phyloP scores from a whole-genome alignment of 2,888 invertebrate genomes.

The Tenthredo amoena region DNA sequence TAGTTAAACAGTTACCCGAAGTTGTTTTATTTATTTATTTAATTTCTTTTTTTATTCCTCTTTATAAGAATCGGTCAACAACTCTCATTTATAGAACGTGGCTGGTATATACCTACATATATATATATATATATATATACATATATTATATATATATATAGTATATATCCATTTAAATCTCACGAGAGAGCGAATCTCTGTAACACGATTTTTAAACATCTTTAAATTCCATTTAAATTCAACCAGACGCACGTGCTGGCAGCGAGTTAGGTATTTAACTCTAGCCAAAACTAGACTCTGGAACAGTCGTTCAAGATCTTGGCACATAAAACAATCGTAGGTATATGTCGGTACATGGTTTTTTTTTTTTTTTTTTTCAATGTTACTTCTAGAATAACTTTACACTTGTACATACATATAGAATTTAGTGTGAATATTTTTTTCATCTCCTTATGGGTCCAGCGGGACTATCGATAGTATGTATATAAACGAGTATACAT shows the following conservation, averaged over 20 bases:
- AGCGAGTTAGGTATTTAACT: not conserved
- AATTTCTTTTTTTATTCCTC: not conserved
- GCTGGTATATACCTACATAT: not conserved
- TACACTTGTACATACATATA: not conserved
- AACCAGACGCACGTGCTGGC: not conserved
- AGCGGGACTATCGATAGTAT: not conserved
- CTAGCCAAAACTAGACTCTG: not conserved
- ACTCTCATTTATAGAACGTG: conserved; percentile 14
- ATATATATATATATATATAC: not conserved
- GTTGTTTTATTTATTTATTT: not conserved
- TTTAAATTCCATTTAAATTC: conserved; percentile 1
- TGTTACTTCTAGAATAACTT: not conserved
- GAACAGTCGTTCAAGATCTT: not conserved
- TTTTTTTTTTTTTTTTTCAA: not conserved
- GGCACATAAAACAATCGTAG: not conserved
- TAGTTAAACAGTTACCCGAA: conserved; percentile 31
- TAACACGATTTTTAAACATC: conserved; percentile 11
- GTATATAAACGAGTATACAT: not conserved
- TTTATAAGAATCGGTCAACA: not conserved
- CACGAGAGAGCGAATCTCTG: not conserved
- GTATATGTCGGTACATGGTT: not conserved
- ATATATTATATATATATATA: not conserved
- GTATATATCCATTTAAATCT: not conserved
- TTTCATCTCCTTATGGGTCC: not conserved
- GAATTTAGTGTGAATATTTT: not conserved